These are phyloP conservation scores for Chirona hameri DNA, from an alignment of 2,888 invertebrate species.

Conservation along the genomic window DNA sequence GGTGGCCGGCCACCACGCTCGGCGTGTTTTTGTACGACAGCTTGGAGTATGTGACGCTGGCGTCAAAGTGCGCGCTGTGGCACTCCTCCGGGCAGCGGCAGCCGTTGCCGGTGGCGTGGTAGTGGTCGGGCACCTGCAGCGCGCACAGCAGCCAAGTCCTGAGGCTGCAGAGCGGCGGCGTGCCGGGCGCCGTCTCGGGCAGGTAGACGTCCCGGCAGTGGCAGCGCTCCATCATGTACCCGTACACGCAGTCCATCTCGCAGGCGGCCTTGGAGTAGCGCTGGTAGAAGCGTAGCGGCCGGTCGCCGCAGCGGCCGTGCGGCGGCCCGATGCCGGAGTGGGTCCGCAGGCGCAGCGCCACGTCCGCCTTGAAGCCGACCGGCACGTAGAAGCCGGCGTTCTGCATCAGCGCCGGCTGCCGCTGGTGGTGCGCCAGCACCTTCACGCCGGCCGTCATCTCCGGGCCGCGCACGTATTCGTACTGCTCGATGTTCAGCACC, in stretches of 20 bases:
- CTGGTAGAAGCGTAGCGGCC: background rate
- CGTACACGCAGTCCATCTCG: conserved; percentile 8
- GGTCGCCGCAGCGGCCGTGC: background rate
- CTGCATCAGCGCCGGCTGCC: conserved; percentile 12
- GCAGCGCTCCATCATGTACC: background rate
- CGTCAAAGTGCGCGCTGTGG: background rate
- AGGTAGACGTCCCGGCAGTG: background rate
- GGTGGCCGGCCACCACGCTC: background rate
- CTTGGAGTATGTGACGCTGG: conserved; percentile 1
- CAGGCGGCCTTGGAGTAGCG: background rate
- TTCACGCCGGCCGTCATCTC: conserved; percentile 23
- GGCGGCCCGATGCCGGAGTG: background rate
- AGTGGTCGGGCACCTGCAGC: background rate
- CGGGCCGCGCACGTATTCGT: conserved; percentile 11
- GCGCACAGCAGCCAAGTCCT: background rate
- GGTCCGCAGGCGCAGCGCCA: background rate
- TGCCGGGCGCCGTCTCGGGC: background rate
- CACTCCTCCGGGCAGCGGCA: background rate
- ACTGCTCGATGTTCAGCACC: conserved; percentile 8
- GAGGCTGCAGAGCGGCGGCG: no score
- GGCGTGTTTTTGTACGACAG: conserved; percentile 2
- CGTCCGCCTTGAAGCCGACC: conserved; percentile 23
- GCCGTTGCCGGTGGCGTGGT: no score
- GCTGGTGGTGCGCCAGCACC: conserved; percentile 12
- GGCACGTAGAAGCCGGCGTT: conserved; percentile 13